Evolutionary conservation across 2,797 vertebrate species (phyloP).

Genomic region (Pangasius djambal): DNA sequence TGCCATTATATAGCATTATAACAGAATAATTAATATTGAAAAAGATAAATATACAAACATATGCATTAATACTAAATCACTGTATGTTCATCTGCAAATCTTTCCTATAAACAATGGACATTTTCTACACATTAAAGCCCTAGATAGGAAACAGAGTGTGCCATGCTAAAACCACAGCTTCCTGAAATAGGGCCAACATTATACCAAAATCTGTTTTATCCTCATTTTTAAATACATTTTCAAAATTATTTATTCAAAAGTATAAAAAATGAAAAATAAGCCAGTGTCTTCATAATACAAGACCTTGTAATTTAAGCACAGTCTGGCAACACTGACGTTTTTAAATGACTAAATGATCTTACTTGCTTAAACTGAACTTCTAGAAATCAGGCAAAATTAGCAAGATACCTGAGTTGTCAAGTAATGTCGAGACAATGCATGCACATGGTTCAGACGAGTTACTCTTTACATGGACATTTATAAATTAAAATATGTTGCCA

Average conservation of each 20-base stretch:
- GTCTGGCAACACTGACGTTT: neutral
- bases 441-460: neutral
- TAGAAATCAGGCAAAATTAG: neutral
- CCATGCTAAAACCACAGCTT: neutral
- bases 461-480: neutral
- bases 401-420: neutral
- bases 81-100: neutral
- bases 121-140: neutral
- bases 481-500: neutral
- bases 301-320: neutral
- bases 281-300: neutral
- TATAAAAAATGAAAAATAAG: neutral
- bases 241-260: neutral
- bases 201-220: neutral
- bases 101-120: neutral
- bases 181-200: neutral
- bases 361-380: no score
- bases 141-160: neutral
- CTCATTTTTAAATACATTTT: neutral
- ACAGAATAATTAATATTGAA: neutral
- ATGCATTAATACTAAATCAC: neutral
- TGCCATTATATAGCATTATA: neutral
- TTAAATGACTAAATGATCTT: no score
- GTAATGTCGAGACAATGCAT: neutral
- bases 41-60: neutral